Evolutionary conservation across 2,113 vertebrate species (phyloP).

Genomic region (Atractosteus spatula): DNA sequence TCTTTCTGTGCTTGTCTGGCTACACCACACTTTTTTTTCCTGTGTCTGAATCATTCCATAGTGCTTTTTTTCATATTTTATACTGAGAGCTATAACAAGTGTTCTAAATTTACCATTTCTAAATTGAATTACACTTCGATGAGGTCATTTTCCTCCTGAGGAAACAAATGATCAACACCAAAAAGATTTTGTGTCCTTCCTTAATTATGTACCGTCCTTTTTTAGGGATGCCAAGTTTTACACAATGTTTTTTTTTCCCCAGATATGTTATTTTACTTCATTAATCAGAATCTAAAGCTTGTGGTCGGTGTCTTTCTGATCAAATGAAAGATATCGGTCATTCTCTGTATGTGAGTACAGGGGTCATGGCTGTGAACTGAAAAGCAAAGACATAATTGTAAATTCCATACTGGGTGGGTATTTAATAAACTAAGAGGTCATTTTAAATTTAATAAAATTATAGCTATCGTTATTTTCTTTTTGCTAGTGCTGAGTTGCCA

Average conservation of each 20-base stretch:
- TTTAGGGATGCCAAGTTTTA: neutral
- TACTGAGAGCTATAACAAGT: conserved; percentile 27
- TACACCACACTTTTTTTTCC: neutral
- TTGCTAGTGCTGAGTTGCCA: too few relatives aligned
- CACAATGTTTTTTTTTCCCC: conserved; percentile 10
- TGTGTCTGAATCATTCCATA: conserved; percentile 1
- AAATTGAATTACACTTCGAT: conserved; percentile 32
- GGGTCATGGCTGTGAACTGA: too few relatives aligned
- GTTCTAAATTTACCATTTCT: conserved; percentile 35
- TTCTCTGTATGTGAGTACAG: too few relatives aligned
- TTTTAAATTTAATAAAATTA: too few relatives aligned
- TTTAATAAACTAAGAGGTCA: too few relatives aligned
- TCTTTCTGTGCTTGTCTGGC: too few relatives aligned
- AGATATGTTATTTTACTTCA: conserved; percentile 5
- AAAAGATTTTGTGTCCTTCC: conserved; percentile 5
- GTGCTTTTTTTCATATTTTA: neutral
- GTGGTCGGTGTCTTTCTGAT: neutral
- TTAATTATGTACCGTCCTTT: conserved; percentile 21
- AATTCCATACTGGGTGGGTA: too few relatives aligned
- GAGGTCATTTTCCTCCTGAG: conserved; percentile 34
- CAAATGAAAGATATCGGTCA: neutral
- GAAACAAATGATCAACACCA: conserved; percentile 23
- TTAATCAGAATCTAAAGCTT: conserved; percentile 3
- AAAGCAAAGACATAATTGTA: too few relatives aligned
- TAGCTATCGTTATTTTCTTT: too few relatives aligned